Base-by-base conservation (phyloP, 2,888 invertebrate genomes). In the Scaptomyza parva region DNA sequence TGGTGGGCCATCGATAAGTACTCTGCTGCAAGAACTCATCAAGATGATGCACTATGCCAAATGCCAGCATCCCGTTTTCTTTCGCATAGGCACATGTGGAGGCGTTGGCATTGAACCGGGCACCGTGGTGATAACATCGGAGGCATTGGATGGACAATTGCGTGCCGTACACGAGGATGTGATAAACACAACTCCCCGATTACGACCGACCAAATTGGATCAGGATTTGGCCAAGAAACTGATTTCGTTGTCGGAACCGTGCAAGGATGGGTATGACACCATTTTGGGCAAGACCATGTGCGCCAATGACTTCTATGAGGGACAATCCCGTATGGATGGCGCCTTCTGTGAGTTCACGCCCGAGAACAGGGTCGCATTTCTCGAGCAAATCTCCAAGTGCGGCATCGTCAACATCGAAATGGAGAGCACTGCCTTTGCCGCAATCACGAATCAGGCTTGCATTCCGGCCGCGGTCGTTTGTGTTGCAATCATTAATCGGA, bases 251-350 rank as follows among this genome's bases (percentile, higher is more conserved):
- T 93, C 95, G 0, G 94, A 94, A 80, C 91, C 90, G 45, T 94
- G 95, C 76, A 2, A 2, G 0, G 96, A 96, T 86, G 96, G 95
- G 0, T 97, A 96, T 88, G 95, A 96, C 40, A 96, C 96, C 0
- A 93, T 97, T 20, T 93, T 93, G 14, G 99, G 98, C 35, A 97
- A 95, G 88, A 99, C 99, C 0, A 95, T 99, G 95, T 98, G 98
- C 92, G 95, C 98, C 1, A 95, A 97, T 87, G 99, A 99, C 91
- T 99, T 99, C 91, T 99, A 99, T 91, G 99, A 99, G 94, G 97
- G 96, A 94, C 91, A 83, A 59, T 61, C 97, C 18, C 94, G 98
- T 20, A 91, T 97, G 73, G 98, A 99, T 91, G 98, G 98, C 0
- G 98, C 98, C 1, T 98, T 98, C 92, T 98, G 98, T 91, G 96